phyloP scores from a whole-genome alignment of 2,888 invertebrate genomes.

The Ophion slaviceki region DNA sequence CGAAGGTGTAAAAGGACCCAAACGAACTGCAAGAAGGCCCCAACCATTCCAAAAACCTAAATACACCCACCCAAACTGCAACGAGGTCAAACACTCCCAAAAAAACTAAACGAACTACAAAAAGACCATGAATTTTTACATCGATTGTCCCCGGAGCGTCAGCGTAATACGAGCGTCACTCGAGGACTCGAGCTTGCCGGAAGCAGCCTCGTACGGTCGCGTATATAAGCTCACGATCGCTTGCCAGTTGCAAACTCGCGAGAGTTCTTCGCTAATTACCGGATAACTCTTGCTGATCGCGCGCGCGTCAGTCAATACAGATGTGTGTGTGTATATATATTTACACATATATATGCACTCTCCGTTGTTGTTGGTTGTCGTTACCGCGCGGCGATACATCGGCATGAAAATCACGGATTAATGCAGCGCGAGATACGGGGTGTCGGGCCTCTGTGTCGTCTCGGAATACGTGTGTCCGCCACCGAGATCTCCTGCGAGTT shows the following conservation, averaged over 20 bases:
- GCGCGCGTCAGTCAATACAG: not conserved
- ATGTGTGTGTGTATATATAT: not conserved
- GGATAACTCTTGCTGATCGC: conserved; percentile 71
- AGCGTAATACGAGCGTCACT: not conserved
- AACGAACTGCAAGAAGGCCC: too few relatives aligned
- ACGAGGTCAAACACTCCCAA: too few relatives aligned
- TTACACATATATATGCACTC: not conserved
- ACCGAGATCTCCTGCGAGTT: conserved; percentile 57
- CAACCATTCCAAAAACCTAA: too few relatives aligned
- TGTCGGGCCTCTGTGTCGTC: conserved; percentile 66
- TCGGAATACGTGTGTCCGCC: conserved; percentile 57
- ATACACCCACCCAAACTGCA: too few relatives aligned
- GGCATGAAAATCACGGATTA: conserved; percentile 50
- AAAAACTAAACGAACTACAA: too few relatives aligned
- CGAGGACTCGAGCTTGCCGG: not conserved
- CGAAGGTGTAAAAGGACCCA: too few relatives aligned
- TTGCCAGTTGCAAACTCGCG: conserved; percentile 62
- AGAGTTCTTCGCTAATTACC: conserved; percentile 77
- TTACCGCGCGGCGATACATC: conserved; percentile 65
- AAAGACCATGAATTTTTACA: too few relatives aligned
- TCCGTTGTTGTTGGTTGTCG: conserved; percentile 62
- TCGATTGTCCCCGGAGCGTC: too few relatives aligned
- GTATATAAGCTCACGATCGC: conserved; percentile 19
- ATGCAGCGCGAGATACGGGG: conserved; percentile 62
- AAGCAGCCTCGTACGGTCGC: not conserved